Base-by-base conservation (phyloP, 1,140 invertebrate species). In the Sminthurides bifidus region DNA sequence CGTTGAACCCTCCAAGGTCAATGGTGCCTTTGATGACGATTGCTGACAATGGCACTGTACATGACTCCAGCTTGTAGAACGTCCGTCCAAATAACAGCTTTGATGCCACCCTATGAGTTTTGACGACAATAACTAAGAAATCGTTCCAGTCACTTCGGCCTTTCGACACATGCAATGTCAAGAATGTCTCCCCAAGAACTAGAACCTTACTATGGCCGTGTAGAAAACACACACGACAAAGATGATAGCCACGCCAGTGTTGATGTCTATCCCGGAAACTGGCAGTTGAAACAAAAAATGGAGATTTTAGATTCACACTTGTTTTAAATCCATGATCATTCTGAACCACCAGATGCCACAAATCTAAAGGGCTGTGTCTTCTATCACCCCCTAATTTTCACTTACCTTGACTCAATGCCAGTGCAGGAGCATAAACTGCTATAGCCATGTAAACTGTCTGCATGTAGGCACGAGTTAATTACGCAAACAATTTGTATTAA, bases 171-270 rank as follows among this genome's bases (percentile, higher is more conserved):
- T n/a, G n/a, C n/a, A n/a, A n/a, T n/a, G n/a, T n/a, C n/a, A n/a
- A n/a, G n/a, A n/a, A n/a, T n/a, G n/a, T n/a, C n/a, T n/a, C n/a
- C n/a, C n/a, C n/a, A 24, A 43, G n/a, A 41, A 81, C n/a, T n/a
- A n/a, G n/a, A n/a, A n/a, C n/a, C n/a, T 79, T 76, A 89, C 87
- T 66, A 92, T 77, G 55, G 85, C 83, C 0, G 91, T 93, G 67
- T 94, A 94, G 69, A 93, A 89, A 55, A 91, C 91, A 71, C 88
- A 92, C 15, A 93, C 83, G 6, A 87, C 69, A 64, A 88, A 92
- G 30, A 91, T 85, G 15, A 85, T 78, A 2, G 87, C 80, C 2
- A 90, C 90, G 1, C 89, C 81, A 15, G 84, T 69, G 64, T 87
- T 85, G 15, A 90, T 77, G 59, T 86, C 83, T 1, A 92, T 76